Evolutionary conservation across 2,797 vertebrate genomes (phyloP), one percentile per base, ranked within the genome.

Genomic region (Dallia pectoralis): DNA sequence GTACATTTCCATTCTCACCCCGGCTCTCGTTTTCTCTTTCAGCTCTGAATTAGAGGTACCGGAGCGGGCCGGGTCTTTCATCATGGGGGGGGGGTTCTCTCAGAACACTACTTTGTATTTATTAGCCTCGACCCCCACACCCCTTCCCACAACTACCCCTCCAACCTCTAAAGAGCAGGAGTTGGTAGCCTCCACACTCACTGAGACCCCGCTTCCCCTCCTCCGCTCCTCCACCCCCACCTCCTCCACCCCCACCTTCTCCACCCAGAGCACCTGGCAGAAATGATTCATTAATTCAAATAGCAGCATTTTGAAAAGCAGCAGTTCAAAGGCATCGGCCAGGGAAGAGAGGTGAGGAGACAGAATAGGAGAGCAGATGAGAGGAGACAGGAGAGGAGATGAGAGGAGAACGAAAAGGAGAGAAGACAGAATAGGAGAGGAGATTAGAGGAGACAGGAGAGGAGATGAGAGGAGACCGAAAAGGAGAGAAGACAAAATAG

Each of bases 271-370:
- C 93, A 94, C 93, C 89, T 92, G 93, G 93, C 89, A 87, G 93
- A 95, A 94, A 93, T 95, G 93, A 94, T 92, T 93, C 93, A 93
- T 93, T 93, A 94, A 93, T 94, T 95, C 93, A 94, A 92, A 91
- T 93, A 88, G 89, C 91, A 89, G 90, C 87, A 87, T 94, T 93
- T 93, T 90, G 92, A 89, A 95, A 94, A 94, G 90, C 89, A 88
- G 89, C 80, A 92, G 93, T 94, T 94, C 93, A 95, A 95, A 96
- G 95, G 90, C 91, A 89, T 89, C 81, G 86, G 84, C 87, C 40
- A 80, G 86, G 85, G 86, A 87, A 84, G 83, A 85, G 86, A 89
- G 87, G 84, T 85, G 83, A 66, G 75, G 80, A 81, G 85, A 77
- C 82, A 85, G 81, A 48, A 11, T 68, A 85, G 83, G 75, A 47